phyloP scores from a whole-genome alignment of 2,888 invertebrate genomes.

The Mesoligia furuncula region DNA sequence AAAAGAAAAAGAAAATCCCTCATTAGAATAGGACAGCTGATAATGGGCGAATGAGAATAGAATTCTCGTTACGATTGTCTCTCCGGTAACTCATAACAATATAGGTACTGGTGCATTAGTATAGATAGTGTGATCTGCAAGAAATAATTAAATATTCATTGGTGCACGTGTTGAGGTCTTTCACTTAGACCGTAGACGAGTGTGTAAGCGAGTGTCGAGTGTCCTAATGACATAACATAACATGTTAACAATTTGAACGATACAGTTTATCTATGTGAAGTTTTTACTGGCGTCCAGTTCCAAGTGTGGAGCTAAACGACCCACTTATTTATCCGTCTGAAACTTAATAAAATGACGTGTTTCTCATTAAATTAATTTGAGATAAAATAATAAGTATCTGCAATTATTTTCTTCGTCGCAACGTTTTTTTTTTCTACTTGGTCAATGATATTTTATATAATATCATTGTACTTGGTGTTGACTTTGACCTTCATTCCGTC shows the following conservation, averaged over 20 bases:
- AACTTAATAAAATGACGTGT: constrained; percentile 47
- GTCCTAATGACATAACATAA: constrained; percentile 30
- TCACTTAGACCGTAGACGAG: constrained; percentile 7
- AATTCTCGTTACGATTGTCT: constrained; percentile 18
- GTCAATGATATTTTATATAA: no score
- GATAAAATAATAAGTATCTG: constrained; percentile 12
- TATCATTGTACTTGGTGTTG: not conserved
- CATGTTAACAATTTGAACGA: constrained; percentile 17
- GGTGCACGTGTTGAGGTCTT: constrained; percentile 7
- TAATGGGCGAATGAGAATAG: constrained; percentile 25
- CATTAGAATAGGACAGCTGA: constrained; percentile 39
- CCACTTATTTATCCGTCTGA: constrained; percentile 51
- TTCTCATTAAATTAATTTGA: constrained; percentile 32
- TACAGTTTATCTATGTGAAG: not conserved
- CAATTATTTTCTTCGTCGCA: constrained; percentile 11
- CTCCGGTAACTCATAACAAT: constrained; percentile 12
- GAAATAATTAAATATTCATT: constrained; percentile 16
- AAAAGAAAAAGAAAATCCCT: no score
- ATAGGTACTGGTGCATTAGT: constrained; percentile 1
- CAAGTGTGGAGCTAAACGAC: constrained; percentile 39
- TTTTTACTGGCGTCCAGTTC: constrained; percentile 18
- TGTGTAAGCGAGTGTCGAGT: not conserved
- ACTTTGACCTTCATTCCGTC: constrained; percentile 36
- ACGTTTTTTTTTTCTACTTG: constrained; percentile 14
- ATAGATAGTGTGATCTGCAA: constrained; percentile 11